Percentiles rank a stretch among this genome's conserved stretches.
phyloP scores from a whole-genome alignment of 2,888 invertebrate species.

The Dioctria rufipes region DNA sequence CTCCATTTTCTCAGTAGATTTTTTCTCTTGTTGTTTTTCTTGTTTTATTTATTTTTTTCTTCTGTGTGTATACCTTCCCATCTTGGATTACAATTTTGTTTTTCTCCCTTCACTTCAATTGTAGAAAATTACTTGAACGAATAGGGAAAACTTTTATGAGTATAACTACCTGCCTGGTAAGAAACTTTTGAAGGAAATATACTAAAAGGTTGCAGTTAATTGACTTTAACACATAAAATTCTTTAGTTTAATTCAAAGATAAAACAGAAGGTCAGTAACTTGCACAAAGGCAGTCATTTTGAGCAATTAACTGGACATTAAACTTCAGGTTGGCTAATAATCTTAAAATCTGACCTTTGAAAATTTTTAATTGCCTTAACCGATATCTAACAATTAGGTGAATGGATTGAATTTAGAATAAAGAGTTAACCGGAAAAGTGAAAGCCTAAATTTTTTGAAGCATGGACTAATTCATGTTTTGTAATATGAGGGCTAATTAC shows the following conservation, averaged over 20 bases:
- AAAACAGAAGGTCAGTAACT: background rate
- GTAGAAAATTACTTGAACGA: constrained; percentile 40
- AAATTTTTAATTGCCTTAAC: too few species aligned
- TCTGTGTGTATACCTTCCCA: constrained; percentile 13
- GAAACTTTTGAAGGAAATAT: constrained; percentile 24
- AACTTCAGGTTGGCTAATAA: too few species aligned
- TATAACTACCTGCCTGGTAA: background rate
- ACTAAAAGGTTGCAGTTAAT: constrained; percentile 38
- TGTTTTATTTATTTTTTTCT: constrained; percentile 19
- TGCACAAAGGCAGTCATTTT: too few species aligned
- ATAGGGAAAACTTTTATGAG: constrained; percentile 37
- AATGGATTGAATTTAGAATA: too few species aligned
- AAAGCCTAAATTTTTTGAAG: too few species aligned
- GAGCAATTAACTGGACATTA: too few species aligned
- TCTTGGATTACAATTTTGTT: constrained; percentile 39
- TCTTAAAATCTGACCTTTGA: too few species aligned
- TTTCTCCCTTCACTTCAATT: constrained; percentile 42
- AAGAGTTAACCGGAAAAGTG: too few species aligned
- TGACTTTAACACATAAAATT: constrained; percentile 17
- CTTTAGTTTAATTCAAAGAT: background rate
- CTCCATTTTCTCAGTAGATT: constrained; percentile 7
- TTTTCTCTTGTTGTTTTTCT: constrained; percentile 28
- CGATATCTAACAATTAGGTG: too few species aligned
- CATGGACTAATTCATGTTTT: too few species aligned
- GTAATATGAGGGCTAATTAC: too few species aligned